phyloP scores from a whole-genome alignment of 2,888 invertebrate genomes.

The Cataglyphis altisquamis region DNA sequence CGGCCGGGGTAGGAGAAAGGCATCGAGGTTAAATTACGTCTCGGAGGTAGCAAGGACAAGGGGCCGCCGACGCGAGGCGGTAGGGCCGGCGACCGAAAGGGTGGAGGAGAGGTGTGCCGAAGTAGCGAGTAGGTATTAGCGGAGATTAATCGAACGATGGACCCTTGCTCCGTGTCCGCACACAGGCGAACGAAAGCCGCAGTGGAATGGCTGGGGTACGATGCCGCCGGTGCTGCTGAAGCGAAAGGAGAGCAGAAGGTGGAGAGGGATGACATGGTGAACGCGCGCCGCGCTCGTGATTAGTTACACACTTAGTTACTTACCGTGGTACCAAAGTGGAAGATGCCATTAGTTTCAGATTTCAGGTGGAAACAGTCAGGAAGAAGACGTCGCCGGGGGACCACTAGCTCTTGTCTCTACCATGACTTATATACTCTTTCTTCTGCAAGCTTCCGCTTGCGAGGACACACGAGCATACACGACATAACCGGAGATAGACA shows the following conservation, averaged over 20 bases:
- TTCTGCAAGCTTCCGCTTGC: constrained; percentile 4
- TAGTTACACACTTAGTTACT: constrained; percentile 80
- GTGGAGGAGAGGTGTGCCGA: constrained; percentile 72
- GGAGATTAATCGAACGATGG: constrained; percentile 82
- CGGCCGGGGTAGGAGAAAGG: constrained; percentile 61
- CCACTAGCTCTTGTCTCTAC: constrained; percentile 57
- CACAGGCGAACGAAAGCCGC: constrained; percentile 67
- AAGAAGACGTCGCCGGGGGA: constrained; percentile 64
- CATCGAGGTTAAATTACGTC: constrained; percentile 79
- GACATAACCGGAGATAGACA: constrained; percentile 31
- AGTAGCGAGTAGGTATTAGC: constrained; percentile 82
- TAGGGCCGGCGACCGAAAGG: constrained; percentile 74
- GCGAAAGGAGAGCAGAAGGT: constrained; percentile 46
- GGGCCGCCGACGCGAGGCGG: constrained; percentile 70
- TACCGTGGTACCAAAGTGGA: constrained; percentile 70
- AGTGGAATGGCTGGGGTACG: constrained; percentile 45
- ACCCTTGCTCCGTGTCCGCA: constrained; percentile 66
- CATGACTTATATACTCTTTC: constrained; percentile 42
- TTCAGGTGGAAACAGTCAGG: constrained; percentile 51
- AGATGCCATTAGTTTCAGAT: constrained; percentile 62
- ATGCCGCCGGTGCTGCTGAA: constrained; percentile 15
- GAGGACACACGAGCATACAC: constrained; percentile 23
- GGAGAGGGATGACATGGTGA: constrained; percentile 49
- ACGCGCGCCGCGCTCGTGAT: constrained; percentile 71
- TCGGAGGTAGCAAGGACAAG: constrained; percentile 64